phyloP scores from a whole-genome alignment of 2,888 invertebrate genomes.

The Junonia oenone region DNA sequence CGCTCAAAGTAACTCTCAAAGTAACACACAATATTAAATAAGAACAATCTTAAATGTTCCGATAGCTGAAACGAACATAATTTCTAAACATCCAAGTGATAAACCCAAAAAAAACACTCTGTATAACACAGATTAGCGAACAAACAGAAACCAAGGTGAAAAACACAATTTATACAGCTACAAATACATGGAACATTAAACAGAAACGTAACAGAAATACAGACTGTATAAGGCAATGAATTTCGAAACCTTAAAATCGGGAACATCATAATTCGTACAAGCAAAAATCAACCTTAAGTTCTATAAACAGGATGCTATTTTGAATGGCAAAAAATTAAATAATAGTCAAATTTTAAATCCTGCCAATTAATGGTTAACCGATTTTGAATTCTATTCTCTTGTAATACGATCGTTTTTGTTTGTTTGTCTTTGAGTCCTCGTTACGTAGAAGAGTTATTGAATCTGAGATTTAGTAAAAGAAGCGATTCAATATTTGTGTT shows the following conservation, averaged over 20 bases:
- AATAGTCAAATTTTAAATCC: not conserved
- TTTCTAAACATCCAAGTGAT: no score
- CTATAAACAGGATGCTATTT: not conserved
- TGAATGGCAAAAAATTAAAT: not conserved
- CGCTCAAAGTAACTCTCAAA: no score
- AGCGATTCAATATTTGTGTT: not conserved
- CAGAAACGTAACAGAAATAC: not conserved
- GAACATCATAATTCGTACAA: not conserved
- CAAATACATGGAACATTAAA: not conserved
- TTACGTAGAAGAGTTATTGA: not conserved
- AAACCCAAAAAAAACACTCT: not conserved
- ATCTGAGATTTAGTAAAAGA: not conserved
- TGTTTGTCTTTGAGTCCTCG: not conserved
- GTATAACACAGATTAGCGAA: not conserved
- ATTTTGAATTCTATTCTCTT: not conserved
- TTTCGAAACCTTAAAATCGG: conserved; percentile 1
- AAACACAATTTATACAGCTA: not conserved
- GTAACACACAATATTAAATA: no score
- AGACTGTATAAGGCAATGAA: not conserved
- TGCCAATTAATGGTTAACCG: not conserved
- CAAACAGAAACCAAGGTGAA: not conserved
- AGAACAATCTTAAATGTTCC: no score
- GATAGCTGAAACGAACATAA: no score
- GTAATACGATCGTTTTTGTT: not conserved
- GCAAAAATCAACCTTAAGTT: not conserved